Base-by-base conservation (phyloP, 2,113 vertebrate species). In the Phaethon lepturus region DNA sequence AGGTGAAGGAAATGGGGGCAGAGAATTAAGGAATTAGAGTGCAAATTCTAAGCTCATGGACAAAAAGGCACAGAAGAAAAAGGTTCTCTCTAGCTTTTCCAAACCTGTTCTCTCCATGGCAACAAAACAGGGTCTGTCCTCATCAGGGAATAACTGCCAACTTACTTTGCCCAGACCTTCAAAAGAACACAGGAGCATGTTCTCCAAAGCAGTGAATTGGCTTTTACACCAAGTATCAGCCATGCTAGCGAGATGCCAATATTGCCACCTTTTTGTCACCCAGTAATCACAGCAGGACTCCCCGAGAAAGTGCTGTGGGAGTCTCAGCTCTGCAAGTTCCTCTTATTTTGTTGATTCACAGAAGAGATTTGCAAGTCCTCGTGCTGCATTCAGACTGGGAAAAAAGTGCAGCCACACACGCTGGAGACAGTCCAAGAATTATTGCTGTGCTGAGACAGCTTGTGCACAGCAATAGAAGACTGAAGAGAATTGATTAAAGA, bases 111-210 rank as follows among this genome's bases (percentile, higher is more conserved):
- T 79, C 47, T 80, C 19, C 20, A 4, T 5, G 20, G 59, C 49
- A 75, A 33, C 47, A 67, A 58, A 82, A 23, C 25, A 50, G 45
- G 35, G 44, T 52, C 9, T 71, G 45, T 77, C 23, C 73, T 74
- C 40, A 47, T 15, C 10, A 55, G 13, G 58, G 58, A 88, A 2
- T 50, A 83, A 63, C 23, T 81, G 62, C 52, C 28, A 49, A 17
- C 74, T 73, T 64, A 84, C 45, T 45, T 45, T 45, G 45, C 53
- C 77, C 35, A 33, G 66, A 85, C 29, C 60, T 88, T 82, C 81
- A 24, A 19, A 17, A 58, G 58, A 79, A 60, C 2, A 2, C 0
- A 3, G 33, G n/a, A 86, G 3, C 0, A 2, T 3, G 22, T 25
- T 81, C 45, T 16, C 23, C 49, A 66, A 9, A 40, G 63, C 22